These are phyloP conservation scores for Cecropterus lyciades DNA, from an alignment of 1,140 invertebrate species.

Conservation along the genomic window DNA sequence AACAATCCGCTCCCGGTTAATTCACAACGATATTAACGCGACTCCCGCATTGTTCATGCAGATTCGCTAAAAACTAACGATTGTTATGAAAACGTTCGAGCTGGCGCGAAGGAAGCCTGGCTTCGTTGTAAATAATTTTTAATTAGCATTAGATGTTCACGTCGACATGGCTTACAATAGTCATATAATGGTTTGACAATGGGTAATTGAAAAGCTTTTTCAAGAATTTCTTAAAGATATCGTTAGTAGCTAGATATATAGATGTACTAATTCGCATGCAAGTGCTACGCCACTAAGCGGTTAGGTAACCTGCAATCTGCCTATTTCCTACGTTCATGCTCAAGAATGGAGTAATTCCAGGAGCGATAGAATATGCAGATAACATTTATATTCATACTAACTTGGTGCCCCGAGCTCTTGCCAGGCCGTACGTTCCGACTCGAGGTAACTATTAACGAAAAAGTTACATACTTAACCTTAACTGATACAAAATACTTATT, in stretches of 20 bases:
- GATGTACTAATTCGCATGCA: conserved; percentile 9
- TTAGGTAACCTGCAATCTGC: conserved; percentile 9
- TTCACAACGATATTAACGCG: conserved; percentile 74
- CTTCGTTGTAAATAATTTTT: conserved; percentile 49
- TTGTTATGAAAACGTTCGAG: conserved; percentile 64
- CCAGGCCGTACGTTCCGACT: not conserved
- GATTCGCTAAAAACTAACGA: conserved; percentile 73
- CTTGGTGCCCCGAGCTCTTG: conserved; percentile 10
- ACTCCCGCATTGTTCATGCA: conserved; percentile 75
- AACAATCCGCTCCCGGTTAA: conserved; percentile 79
- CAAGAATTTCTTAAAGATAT: conserved; percentile 22
- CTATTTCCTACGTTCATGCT: not conserved
- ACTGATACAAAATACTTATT: too few species aligned
- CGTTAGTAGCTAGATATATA: not conserved
- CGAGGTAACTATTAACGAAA: not conserved
- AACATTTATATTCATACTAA: conserved; percentile 32
- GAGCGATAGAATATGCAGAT: conserved; percentile 21
- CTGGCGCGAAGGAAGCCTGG: conserved; percentile 48
- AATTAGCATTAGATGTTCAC: conserved; percentile 56
- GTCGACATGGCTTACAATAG: conserved; percentile 43
- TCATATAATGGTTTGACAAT: conserved; percentile 44
- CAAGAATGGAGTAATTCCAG: conserved; percentile 27
- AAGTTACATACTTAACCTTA: too few species aligned
- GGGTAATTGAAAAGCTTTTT: conserved; percentile 42
- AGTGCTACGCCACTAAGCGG: conserved; percentile 5